A percentile compares a stretch with the other conserved stretches of the same genome.
phyloP scores from a whole-genome alignment of 2,113 vertebrate genomes.

The Dunckerocampus dactyliophorus region DNA sequence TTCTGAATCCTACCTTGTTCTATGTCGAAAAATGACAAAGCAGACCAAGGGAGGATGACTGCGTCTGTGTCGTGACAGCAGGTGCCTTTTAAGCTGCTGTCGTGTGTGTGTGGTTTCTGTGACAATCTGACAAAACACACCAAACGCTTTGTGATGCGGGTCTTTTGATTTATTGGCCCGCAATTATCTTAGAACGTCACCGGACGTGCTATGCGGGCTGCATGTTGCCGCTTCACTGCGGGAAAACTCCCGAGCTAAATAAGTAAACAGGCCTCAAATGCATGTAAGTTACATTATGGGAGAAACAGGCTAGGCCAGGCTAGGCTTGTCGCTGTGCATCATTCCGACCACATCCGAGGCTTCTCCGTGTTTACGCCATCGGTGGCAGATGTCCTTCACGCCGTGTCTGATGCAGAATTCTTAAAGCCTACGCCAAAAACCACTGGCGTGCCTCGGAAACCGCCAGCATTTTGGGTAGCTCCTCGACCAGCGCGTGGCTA shows the following conservation, averaged over 20 bases:
- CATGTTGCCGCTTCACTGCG: neutral
- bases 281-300: slow-evolving; percentile 4
- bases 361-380: slow-evolving; percentile 21
- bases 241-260: neutral
- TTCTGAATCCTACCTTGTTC: slow-evolving; percentile 2
- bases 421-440: slow-evolving; percentile 12
- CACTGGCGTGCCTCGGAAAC: slow-evolving; percentile 1
- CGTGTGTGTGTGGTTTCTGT: too few relatives aligned
- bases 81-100: neutral
- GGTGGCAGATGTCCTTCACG: slow-evolving; percentile 42
- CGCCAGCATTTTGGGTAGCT: slow-evolving; percentile 9
- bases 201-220: too few relatives aligned
- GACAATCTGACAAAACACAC: neutral
- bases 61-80: slow-evolving; percentile 12
- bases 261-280: neutral
- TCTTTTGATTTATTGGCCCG: neutral
- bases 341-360: slow-evolving; percentile 25
- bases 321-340: slow-evolving; percentile 9
- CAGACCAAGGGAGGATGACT: slow-evolving; percentile 12
- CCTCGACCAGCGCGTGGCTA: slow-evolving; percentile 12
- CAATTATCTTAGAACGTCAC: neutral
- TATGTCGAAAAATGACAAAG: slow-evolving; percentile 4
- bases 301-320: slow-evolving; percentile 1
- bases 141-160: neutral
- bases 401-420: slow-evolving; percentile 31